Evolutionary conservation across 1,140 invertebrate species (phyloP).

Genomic region (Ostrea edulis): DNA sequence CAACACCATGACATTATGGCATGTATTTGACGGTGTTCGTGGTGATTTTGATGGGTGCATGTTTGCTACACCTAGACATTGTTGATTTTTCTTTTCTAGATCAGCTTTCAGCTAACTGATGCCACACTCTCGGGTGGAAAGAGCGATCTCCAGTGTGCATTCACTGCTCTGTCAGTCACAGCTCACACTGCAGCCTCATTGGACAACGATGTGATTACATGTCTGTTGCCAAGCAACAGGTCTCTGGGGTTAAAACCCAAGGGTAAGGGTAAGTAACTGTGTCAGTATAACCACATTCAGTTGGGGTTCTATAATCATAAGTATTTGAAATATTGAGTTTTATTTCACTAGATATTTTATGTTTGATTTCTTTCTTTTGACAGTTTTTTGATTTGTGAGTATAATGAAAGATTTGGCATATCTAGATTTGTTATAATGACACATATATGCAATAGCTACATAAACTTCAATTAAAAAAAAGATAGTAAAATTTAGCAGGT

Average conservation of each 20-base stretch:
- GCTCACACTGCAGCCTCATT: conserved; percentile 67
- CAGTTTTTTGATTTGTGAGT: conserved; percentile 38
- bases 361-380: conserved; percentile 31
- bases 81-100: not conserved
- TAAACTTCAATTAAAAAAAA: too few relatives aligned
- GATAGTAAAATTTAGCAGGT: too few relatives aligned
- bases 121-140: conserved; percentile 56
- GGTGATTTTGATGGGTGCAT: too few relatives aligned
- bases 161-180: conserved; percentile 58
- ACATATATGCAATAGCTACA: too few relatives aligned
- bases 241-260: conserved; percentile 63
- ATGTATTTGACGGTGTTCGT: too few relatives aligned
- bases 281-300: too few relatives aligned
- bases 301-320: not conserved
- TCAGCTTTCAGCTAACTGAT: conserved; percentile 65
- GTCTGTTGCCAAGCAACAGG: conserved; percentile 62
- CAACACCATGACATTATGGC: too few relatives aligned
- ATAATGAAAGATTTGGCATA: not conserved
- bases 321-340: not conserved
- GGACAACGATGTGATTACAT: conserved; percentile 63
- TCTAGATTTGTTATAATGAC: too few relatives aligned
- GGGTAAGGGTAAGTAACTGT: conserved; percentile 71
- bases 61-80: not conserved
- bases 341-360: not conserved
- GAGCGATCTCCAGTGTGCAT: conserved; percentile 66